Evolutionary conservation across 1,140 invertebrate genomes (phyloP).

Genomic region (Drosophila pseudoananassae): DNA sequence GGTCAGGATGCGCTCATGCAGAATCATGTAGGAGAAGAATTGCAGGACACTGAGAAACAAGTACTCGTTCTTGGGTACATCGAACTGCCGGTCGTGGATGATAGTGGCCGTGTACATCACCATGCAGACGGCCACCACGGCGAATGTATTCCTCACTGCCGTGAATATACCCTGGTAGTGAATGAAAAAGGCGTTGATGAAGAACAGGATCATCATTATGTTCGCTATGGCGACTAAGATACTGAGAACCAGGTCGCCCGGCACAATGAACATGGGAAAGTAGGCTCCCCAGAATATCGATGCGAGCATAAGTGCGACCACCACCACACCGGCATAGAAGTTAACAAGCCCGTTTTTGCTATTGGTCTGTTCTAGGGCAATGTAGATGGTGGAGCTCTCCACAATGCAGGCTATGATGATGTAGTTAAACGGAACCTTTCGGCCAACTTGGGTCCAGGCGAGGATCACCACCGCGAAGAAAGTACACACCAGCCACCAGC

Average conservation of each 20-base stretch:
- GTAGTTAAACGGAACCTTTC: constrained; percentile 51
- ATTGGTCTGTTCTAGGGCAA: constrained; percentile 54
- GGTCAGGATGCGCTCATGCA: constrained; percentile 56
- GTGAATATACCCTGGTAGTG: neutral
- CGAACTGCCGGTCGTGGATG: constrained; percentile 67
- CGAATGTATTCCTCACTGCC: constrained; percentile 52
- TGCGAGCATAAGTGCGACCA: constrained; percentile 29
- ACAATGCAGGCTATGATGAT: constrained; percentile 37
- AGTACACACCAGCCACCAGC: constrained; percentile 51
- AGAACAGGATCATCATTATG: constrained; percentile 52
- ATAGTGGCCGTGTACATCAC: constrained; percentile 72
- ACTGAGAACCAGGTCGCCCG: constrained; percentile 63
- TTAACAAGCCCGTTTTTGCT: constrained; percentile 37
- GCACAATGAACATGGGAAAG: constrained; percentile 63
- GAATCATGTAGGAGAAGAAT: constrained; percentile 67
- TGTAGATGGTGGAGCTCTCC: constrained; percentile 58
- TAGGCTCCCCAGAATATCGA: constrained; percentile 63
- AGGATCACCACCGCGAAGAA: constrained; percentile 51
- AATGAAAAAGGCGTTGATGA: constrained; percentile 43
- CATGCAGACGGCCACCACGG: constrained; percentile 42
- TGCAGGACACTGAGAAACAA: constrained; percentile 59
- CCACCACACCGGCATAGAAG: constrained; percentile 49
- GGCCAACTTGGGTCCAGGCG: constrained; percentile 50
- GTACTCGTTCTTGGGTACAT: constrained; percentile 65
- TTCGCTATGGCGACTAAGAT: constrained; percentile 39